These are phyloP conservation scores for Drosophila repleta DNA, from an alignment of 1,140 invertebrate genomes.

Conservation along the genomic window DNA sequence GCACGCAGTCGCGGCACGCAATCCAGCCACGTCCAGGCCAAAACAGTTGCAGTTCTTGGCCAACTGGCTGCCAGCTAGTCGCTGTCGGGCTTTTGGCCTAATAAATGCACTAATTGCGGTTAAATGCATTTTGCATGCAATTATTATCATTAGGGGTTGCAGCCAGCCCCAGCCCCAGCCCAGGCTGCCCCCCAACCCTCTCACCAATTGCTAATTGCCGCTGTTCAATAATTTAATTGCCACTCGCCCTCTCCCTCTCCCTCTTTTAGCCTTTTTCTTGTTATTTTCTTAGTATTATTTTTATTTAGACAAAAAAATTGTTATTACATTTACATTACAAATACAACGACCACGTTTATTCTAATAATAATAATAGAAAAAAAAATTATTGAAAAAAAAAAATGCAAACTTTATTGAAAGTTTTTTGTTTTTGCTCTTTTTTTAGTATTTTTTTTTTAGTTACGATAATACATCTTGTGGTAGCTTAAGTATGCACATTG, in stretches of 20 bases:
- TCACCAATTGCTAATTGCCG: constrained; percentile 24
- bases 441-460: constrained; percentile 10
- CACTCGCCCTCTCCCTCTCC: not conserved
- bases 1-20: constrained; percentile 37
- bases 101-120: constrained; percentile 84
- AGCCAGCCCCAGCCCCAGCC: not conserved
- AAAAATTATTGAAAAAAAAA: constrained; percentile 29
- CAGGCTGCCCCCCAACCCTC: constrained; percentile 9
- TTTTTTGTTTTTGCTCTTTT: not conserved
- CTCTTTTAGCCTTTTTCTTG: constrained; percentile 38
- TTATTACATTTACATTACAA: constrained; percentile 56
- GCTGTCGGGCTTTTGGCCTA: constrained; percentile 76
- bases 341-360: constrained; percentile 50
- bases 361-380: constrained; percentile 44
- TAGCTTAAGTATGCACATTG: constrained; percentile 53
- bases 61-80: constrained; percentile 34
- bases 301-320: constrained; percentile 74
- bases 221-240: constrained; percentile 68
- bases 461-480: constrained; percentile 67
- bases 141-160: constrained; percentile 83
- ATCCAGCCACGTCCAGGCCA: constrained; percentile 16
- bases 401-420: constrained; percentile 35
- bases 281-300: constrained; percentile 32
- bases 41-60: constrained; percentile 27
- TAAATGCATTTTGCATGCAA: constrained; percentile 83